Evolutionary conservation across 1,140 invertebrate genomes (phyloP), one percentile per base, ranked within the genome.

Genomic region (Pseudomyrmex sp.): DNA sequence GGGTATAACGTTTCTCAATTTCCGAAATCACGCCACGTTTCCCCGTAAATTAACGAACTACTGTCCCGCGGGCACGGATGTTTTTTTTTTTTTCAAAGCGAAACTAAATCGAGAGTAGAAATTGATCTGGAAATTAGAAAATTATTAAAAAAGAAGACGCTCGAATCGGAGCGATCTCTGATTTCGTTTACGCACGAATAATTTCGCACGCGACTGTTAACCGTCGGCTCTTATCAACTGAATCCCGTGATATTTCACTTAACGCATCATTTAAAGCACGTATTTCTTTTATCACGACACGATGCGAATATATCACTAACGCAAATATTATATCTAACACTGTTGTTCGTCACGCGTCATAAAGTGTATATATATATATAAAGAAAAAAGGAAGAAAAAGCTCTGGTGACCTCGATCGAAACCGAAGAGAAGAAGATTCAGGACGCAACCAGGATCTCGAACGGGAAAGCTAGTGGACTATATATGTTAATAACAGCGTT

Each of bases 401-500:
- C 13, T 35, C 10, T 12, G 46, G 62, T 65, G 85, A 87, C 87
- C 87, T 82, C 83, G 70, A 88, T 88, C 56, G 58, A 62, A 80
- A 58, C 35, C 35, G 5, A 83, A 73, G 79, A 72, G 80, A 73
- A 46, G 52, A 86, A 48, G 58, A 59, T 72, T 23, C 76, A 74
- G 63, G 76, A 63, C 35, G 54, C 18, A 26, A 68, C 50, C 54
- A 82, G 84, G 62, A 82, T 85, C 83, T 79, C 1, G 72, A 74
- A 35, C 46, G 5, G 58, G 46, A 74, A 82, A 73, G 77, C 68
- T 35, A 73, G 44, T 15, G 23, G 26, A 18, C 26, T 46, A 48
- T 20, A 68, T 48, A 68, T 75, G 85, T 86, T 82, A 83, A 87
- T 87, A 86, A 83, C 46, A 83, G 84, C 61, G 46, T 50, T 84